Evolutionary conservation across 2,797 vertebrate genomes (phyloP).

Genomic region (Halcyon smyrnensis): DNA sequence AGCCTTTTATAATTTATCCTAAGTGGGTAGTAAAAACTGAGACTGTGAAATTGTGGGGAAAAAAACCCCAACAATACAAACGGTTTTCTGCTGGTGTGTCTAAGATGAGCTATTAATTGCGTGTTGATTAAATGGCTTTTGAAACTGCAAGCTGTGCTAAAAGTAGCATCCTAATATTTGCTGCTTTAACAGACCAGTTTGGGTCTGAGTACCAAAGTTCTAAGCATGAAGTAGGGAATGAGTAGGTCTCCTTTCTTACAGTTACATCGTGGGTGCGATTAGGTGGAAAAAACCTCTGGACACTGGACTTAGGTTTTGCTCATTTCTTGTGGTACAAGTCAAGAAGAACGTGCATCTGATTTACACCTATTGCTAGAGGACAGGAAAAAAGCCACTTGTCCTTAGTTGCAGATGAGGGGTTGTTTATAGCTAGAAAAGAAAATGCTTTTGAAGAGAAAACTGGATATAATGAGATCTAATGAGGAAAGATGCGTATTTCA

Average conservation of each 20-base stretch:
- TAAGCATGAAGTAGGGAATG: neutral
- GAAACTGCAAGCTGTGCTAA: neutral
- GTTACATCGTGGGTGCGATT: accelerated
- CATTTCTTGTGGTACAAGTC: neutral
- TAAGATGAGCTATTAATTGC: neutral
- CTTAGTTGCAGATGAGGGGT: neutral
- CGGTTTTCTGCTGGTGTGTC: neutral
- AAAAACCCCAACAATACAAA: neutral
- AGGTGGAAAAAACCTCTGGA: neutral
- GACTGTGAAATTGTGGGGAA: neutral
- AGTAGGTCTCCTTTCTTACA: neutral
- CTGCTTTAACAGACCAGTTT: neutral
- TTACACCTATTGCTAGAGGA: neutral
- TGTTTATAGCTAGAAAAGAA: neutral
- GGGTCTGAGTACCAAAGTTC: neutral
- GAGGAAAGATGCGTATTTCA: neutral
- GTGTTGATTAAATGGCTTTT: neutral
- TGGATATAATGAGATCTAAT: neutral
- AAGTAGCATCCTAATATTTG: neutral
- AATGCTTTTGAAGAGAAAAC: neutral
- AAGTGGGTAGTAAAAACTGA: neutral
- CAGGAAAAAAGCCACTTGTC: neutral
- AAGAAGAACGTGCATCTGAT: neutral
- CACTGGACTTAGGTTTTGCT: neutral
- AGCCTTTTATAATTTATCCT: neutral